Evolutionary conservation across 2,797 vertebrate species (phyloP).

Genomic region (Poeciliopsis turneri): DNA sequence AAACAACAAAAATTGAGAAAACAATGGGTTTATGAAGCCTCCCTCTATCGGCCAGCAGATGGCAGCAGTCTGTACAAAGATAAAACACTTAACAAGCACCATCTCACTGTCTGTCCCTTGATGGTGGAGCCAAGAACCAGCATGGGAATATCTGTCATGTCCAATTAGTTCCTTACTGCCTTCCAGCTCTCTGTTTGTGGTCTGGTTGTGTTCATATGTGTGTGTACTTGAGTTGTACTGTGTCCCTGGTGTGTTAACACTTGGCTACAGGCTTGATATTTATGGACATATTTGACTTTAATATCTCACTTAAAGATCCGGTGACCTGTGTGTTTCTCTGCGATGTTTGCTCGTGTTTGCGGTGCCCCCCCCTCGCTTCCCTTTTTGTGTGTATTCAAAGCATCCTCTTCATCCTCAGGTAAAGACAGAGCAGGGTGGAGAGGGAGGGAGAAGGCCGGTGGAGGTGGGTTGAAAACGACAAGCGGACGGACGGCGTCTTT

Average conservation of each 20-base stretch:
- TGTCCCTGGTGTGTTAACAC: conserved; percentile 21
- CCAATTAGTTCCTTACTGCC: conserved; percentile 39
- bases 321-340: background rate
- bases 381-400: conserved; percentile 40
- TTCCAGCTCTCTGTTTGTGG: conserved; percentile 7
- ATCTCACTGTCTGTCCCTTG: conserved; percentile 51
- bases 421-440: conserved; percentile 70
- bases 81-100: background rate
- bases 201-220: background rate
- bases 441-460: conserved; percentile 60
- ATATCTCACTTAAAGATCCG: conserved; percentile 12
- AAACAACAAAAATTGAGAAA: background rate
- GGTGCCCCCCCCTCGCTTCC: conserved; percentile 22
- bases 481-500: conserved; percentile 66
- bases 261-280: conserved; percentile 24
- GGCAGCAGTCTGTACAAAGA: conserved; percentile 64
- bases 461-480: conserved; percentile 59
- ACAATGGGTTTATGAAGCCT: background rate
- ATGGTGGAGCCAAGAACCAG: conserved; percentile 51
- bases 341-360: conserved; percentile 34
- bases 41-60: conserved; percentile 61
- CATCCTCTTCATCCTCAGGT: conserved; percentile 66
- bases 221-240: conserved; percentile 11
- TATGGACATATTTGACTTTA: conserved; percentile 16
- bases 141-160: conserved; percentile 60